Evolutionary conservation across 2,888 invertebrate genomes (phyloP), one percentile per base, ranked within the genome.

Genomic region (Dryomyza anilis): DNA sequence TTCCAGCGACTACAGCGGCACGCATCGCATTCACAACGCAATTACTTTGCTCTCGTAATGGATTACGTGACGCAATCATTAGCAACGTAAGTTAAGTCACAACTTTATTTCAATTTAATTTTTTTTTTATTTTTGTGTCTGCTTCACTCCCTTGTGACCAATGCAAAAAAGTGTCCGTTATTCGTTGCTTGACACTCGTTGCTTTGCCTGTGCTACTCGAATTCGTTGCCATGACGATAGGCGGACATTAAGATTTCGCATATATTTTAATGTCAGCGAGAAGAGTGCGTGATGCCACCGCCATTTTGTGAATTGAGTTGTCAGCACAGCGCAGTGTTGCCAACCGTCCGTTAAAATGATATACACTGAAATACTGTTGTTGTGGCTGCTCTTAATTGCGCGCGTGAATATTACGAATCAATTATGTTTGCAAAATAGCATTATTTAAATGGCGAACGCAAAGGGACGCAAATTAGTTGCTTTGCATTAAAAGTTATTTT

Each of bases 61-160:
- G 30, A 33, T 48, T 59, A 48, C 59, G 48, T 59, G 59, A 59
- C 48, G 33, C 30, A 46, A 33, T 59, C 59, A 55, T 33, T 33
- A 33, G 55, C 55, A 36, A 12, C 36, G 12, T 36, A 12, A 23
- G 39, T 14, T n/a, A 7, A 3, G 39, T 12, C 12, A 2, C 19
- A 8, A 16, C 33, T 52, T 52, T 10, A 12, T 25, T 29, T 52
- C 14, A 25, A 52, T 16, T 52, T 8, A 6, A 23, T 48, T 23
- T 48, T 19, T 10, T 23, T 23, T 10, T 3, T 52, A 16, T n/a
- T n/a, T n/a, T n/a, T n/a, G n/a, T n/a, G n/a, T n/a, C n/a, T n/a
- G n/a, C n/a, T n/a, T n/a, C n/a, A n/a, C n/a, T n/a, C n/a, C n/a
- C n/a, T n/a, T n/a, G n/a, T n/a, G n/a, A n/a, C n/a, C n/a, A n/a